Percentiles rank a stretch among this genome's conserved stretches.
phyloP scores from a whole-genome alignment of 2,797 vertebrate species.

The Falco cherrug region DNA sequence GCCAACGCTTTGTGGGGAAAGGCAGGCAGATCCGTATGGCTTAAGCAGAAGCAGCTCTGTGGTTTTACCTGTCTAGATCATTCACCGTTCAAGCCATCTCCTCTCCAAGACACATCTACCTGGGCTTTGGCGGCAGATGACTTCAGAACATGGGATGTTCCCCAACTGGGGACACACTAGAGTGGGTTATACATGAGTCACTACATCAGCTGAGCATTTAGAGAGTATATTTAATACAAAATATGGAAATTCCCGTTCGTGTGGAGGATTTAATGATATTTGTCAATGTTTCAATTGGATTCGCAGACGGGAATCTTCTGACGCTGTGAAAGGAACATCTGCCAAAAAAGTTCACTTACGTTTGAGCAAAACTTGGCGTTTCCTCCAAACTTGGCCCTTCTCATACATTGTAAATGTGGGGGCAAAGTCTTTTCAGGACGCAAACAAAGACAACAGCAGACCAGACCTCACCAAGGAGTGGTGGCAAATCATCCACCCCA shows the following conservation, averaged over 20 bases:
- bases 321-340: background rate
- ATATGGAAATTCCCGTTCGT: background rate
- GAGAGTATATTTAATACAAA: background rate
- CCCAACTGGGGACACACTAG: fast-evolving
- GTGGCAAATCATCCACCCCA: fast-evolving
- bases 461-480: background rate
- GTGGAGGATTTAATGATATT: background rate
- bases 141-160: background rate
- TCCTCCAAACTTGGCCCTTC: background rate
- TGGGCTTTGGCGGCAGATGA: background rate
- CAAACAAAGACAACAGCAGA: background rate
- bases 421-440: background rate
- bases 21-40: background rate
- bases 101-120: background rate
- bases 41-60: background rate
- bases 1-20: background rate
- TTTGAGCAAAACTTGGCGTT: background rate
- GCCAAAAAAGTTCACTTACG: background rate
- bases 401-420: background rate
- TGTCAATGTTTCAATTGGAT: background rate
- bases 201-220: background rate
- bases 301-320: background rate
- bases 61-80: background rate
- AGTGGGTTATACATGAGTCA: background rate
- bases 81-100: background rate